Base-by-base conservation (phyloP, 2,113 vertebrate genomes). In the Pampusana beccarii region DNA sequence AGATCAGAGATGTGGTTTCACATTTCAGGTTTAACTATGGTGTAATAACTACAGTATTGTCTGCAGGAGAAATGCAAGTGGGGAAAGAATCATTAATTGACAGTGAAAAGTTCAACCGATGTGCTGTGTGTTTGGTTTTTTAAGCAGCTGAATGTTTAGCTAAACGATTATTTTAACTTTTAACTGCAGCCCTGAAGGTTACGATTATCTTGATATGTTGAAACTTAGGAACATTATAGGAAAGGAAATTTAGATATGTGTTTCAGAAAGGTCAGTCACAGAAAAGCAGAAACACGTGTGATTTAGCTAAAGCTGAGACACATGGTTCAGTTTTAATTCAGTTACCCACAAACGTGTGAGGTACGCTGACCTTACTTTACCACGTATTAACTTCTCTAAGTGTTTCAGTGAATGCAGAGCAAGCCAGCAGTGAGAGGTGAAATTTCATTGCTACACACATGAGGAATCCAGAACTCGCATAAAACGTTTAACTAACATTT, bases 1-100 rank as follows among this genome's bases (percentile, higher is more conserved):
- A 96, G 92, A 94, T 96, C 91, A 57, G 89, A 91, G 95, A 85
- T 94, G 85, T 79, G 94, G 97, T 98, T 97, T 98, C 91, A n/a
- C 44, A 50, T 98, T 98, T 97, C 97, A 97, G 80, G 88, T 96
- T 95, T 95, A 96, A 96, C 77, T 90, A n/a, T 53, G 71, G 58
- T 91, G 42, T 94, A 92, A 58, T 92, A 95, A 93, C 88, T 96
- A 85, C 88, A 95, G 91, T 74, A 88, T 93, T 95, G 90, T 64
- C 92, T 96, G 64, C 70, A 65, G 84, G 61, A 90, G 88, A 85
- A 92, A 95, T 73, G 89, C 88, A 94, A 91, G 87, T 86, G 95
- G 72, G 91, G 83, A 91, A 96, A 96, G 92, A 95, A 86, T 92
- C 83, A 51, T 96, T 97, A 97, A 88, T 80, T 82, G 91, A 90